Evolutionary conservation across 1,140 invertebrate genomes (phyloP).

Genomic region (Polyergus mexicanus): DNA sequence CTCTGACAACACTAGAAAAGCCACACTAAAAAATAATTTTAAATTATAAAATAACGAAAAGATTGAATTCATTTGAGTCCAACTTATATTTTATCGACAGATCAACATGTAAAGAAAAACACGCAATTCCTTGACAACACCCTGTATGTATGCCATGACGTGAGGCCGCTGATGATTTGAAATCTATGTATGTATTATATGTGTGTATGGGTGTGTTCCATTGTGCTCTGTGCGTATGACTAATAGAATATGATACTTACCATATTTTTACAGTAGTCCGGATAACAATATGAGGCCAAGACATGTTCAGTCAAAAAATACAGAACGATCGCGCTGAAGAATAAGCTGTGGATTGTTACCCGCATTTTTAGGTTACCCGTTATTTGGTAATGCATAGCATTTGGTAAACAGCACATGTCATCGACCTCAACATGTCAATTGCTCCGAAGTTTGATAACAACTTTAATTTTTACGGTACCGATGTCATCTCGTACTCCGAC

Average conservation of each 20-base stretch:
- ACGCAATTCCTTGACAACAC: too few species aligned
- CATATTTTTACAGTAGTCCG: conserved; percentile 77
- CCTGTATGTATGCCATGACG: too few species aligned
- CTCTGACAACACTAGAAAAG: not conserved
- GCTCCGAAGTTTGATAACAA: too few species aligned
- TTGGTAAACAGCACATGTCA: not conserved
- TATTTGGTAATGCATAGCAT: not conserved
- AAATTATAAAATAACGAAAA: not conserved
- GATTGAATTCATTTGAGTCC: not conserved
- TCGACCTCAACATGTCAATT: conserved; percentile 45
- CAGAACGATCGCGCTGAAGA: conserved; percentile 59
- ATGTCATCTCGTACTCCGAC: not conserved
- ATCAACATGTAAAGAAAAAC: too few species aligned
- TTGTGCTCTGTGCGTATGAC: too few species aligned
- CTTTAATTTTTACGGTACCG: not conserved
- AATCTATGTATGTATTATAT: too few species aligned
- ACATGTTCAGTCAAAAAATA: conserved; percentile 44
- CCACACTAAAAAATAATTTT: not conserved
- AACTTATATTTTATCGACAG: not conserved
- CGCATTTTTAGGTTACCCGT: conserved; percentile 72
- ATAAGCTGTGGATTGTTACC: conserved; percentile 22
- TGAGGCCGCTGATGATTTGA: too few species aligned
- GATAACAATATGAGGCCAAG: conserved; percentile 73
- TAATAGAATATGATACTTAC: conserved; percentile 65
- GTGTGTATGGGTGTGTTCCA: too few species aligned